phyloP scores from a whole-genome alignment of 2,888 invertebrate species.

The Zygogramma bicolorata region DNA sequence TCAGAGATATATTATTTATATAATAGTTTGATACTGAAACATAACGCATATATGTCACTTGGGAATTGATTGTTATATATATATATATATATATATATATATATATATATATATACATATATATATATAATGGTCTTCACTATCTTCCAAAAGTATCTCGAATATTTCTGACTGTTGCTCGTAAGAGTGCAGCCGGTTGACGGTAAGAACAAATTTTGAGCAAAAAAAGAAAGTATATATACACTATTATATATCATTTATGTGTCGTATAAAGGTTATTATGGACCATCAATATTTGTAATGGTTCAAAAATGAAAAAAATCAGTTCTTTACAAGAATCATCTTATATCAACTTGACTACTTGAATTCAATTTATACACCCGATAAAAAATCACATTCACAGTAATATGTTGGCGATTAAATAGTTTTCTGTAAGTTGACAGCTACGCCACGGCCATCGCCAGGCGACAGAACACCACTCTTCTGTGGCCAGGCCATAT shows the following conservation, averaged over 20 bases:
- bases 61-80: background rate
- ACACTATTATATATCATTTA: background rate
- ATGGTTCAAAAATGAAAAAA: background rate
- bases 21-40: background rate
- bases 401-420: background rate
- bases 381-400: background rate
- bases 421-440: background rate
- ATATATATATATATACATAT: too few species aligned
- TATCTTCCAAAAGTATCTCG: background rate
- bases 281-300: background rate
- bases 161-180: background rate
- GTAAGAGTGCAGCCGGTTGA: background rate
- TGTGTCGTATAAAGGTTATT: background rate
- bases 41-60: background rate
- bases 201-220: background rate
- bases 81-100: too few species aligned
- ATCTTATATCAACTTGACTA: background rate
- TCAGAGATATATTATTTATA: constrained; percentile 5
- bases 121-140: background rate
- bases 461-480: too few species aligned
- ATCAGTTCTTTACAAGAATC: background rate
- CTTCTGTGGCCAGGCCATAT: background rate
- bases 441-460: background rate
- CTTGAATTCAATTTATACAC: background rate
- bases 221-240: background rate